Percentiles rank a stretch among this genome's conserved stretches.
Evolutionary conservation across 2,797 vertebrate species (phyloP).

Genomic region (Chrysocyon brachyurus): DNA sequence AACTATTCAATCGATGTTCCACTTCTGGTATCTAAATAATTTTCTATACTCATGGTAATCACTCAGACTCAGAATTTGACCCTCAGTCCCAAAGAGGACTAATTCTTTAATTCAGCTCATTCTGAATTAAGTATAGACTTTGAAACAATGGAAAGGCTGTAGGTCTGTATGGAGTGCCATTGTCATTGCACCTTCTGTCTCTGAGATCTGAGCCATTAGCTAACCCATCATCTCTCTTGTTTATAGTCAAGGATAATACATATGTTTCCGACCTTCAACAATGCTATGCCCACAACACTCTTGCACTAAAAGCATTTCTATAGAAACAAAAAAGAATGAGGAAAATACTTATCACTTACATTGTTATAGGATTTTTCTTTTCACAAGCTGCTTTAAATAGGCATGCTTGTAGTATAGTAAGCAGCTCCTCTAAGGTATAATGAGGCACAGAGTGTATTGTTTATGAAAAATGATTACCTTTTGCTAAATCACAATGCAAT

Average conservation of each 20-base stretch:
- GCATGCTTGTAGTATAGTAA: constrained; percentile 7
- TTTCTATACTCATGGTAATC: constrained; percentile 12
- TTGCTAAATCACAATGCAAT: constrained; percentile 63
- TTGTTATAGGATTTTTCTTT: constrained; percentile 61
- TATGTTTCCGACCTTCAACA: constrained; percentile 60
- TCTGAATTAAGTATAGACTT: constrained; percentile 40
- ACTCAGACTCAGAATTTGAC: constrained; percentile 47
- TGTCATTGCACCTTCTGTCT: not conserved
- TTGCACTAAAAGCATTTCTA: constrained; percentile 62
- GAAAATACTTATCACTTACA: constrained; percentile 53
- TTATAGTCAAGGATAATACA: constrained; percentile 3
- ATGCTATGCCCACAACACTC: not conserved
- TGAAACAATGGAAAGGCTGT: not conserved
- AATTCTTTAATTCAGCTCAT: constrained; percentile 30
- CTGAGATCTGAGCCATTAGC: not conserved
- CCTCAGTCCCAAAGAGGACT: not conserved
- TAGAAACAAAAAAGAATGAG: constrained; percentile 62
- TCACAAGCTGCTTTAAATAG: constrained; percentile 70
- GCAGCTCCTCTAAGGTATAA: constrained; percentile 42
- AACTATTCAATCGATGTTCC: not conserved
- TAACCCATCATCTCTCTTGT: not conserved
- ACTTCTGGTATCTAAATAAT: not conserved
- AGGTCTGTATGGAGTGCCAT: not conserved
- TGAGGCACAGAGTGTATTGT: constrained; percentile 43
- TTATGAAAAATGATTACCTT: constrained; percentile 69